Conservation (phyloP, 1,140 invertebrate genomes). For the Stegodyphus dumicola region DNA sequence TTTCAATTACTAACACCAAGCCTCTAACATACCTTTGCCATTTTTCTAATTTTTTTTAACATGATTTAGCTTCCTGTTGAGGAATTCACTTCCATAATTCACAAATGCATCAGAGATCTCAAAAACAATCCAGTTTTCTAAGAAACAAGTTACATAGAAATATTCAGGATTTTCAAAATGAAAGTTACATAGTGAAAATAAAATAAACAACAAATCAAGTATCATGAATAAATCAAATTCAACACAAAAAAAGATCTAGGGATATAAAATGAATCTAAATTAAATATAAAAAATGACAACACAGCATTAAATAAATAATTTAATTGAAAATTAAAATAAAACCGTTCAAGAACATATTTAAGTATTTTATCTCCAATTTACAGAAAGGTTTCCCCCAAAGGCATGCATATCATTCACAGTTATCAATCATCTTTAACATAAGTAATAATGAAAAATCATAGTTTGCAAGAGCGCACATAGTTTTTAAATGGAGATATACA, state of each 20-base stretch:
- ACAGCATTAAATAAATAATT: neutral
- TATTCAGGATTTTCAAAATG: neutral
- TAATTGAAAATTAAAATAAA: too few relatives aligned
- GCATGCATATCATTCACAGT: too few relatives aligned
- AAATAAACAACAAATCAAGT: constrained; percentile 1
- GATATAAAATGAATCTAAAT: neutral
- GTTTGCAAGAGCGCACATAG: too few relatives aligned
- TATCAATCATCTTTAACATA: too few relatives aligned
- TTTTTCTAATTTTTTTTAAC: constrained; percentile 62
- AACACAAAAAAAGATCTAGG: neutral
- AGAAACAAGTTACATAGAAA: constrained; percentile 44
- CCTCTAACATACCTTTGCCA: constrained; percentile 57
- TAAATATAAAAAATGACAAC: neutral
- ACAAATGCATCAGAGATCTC: constrained; percentile 34
- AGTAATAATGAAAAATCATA: too few relatives aligned
- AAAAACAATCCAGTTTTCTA: constrained; percentile 54
- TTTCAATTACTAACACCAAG: constrained; percentile 5
- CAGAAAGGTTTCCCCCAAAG: too few relatives aligned
- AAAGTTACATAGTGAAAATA: neutral
- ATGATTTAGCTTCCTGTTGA: constrained; percentile 54
- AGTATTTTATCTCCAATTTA: too few relatives aligned
- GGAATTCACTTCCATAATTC: constrained; percentile 47
- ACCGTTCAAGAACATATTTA: too few relatives aligned
- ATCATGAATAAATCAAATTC: neutral
- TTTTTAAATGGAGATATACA: too few relatives aligned